Conservation (phyloP, 2,797 vertebrate species). For the Clarias fuscus region DNA sequence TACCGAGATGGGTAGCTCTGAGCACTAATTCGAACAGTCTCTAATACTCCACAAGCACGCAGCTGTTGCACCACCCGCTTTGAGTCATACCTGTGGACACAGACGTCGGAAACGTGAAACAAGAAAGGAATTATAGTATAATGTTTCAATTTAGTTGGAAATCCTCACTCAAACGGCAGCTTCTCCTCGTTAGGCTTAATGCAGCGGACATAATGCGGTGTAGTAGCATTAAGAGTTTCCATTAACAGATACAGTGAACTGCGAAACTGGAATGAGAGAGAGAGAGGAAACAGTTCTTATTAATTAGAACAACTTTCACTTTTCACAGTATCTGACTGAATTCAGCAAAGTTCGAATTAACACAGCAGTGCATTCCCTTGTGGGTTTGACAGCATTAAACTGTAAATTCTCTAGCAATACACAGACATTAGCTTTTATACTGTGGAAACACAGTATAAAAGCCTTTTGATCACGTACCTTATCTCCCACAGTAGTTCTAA, state of each 20-base stretch:
- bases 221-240: constrained; percentile 94
- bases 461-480: constrained; percentile 77
- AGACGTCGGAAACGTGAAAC: constrained; percentile 11
- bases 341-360: neutral
- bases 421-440: neutral
- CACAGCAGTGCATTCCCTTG: neutral
- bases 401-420: neutral
- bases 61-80: constrained; percentile 92
- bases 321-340: neutral
- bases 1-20: constrained; percentile 98
- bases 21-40: constrained; percentile 94
- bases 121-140: neutral
- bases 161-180: constrained; percentile 90
- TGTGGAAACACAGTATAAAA: neutral
- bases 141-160: neutral
- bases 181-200: constrained; percentile 97
- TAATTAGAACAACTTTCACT: neutral
- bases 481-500: constrained; percentile 88
- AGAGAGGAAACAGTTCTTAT: neutral
- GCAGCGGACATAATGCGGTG: constrained; percentile 96
- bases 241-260: constrained; percentile 91
- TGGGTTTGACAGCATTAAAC: neutral
- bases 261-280: constrained; percentile 79
- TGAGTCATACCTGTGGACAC: constrained; percentile 83
- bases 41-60: constrained; percentile 93